Base-by-base conservation (phyloP, 2,888 invertebrate species). In the Ophonus ardosiacus region DNA sequence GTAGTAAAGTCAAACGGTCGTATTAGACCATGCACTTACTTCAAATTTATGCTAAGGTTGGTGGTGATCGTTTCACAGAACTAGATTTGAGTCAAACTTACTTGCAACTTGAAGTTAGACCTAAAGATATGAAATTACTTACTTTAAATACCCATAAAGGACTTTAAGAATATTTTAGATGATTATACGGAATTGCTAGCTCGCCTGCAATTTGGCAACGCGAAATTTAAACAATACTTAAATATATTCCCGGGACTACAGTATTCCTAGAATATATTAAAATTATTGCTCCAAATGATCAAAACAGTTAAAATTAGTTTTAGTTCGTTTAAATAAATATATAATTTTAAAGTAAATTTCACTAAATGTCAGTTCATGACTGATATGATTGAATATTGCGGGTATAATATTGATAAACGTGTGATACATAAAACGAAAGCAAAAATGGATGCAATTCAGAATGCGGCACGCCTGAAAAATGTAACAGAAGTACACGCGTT, bases 81-180 rank as follows among this genome's bases (percentile, higher is more conserved):
- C 18, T 87, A 57, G 89, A 90, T 86, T 86, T 90, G 15, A 82
- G 85, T 1, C 87, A 88, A 74, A 90, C 90, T 4, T 91, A 90
- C 81, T 87, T 90, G 85, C 90, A 91, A 84, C 63, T 90, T 24
- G 88, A 89, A 87, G 86, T 90, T 31, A 88, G 88, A 43, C 88
- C 88, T 3, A 88, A 89, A 21, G 88, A 88, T 86, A 86, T 87
- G 83, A 86, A 89, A n/a, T 86, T 88, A 15, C 81, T 90, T 17
- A 90, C 90, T 0, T 86, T 91, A 71, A 90, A 85, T 86, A 90
- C 90, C 0, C 89, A 89, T 81, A 89, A 89, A 81, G 90, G 90
- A 3, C 81, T 90, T 13, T 90, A 87, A 85, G 85, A 87, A 76
- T 88, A 87, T 78, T 90, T 87, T 8, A 84, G 90, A n/a, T 80